Conservation (phyloP, 2,888 invertebrate genomes). For the Pteria penguin region DNA sequence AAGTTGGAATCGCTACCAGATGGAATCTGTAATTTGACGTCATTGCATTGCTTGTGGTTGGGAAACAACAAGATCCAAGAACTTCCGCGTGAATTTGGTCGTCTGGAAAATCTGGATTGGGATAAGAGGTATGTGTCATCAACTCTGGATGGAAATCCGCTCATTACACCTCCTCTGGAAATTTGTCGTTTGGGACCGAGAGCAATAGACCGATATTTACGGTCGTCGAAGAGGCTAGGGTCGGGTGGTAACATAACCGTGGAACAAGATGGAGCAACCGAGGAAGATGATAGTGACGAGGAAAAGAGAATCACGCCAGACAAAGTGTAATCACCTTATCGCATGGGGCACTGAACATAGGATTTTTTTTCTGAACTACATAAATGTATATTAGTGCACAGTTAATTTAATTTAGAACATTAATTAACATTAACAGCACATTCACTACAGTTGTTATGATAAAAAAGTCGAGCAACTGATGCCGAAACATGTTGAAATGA, state of each 20-base stretch:
- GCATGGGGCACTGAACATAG: too few species aligned
- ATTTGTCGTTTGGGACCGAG: slow-evolving; percentile 76
- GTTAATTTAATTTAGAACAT: too few species aligned
- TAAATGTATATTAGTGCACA: too few species aligned
- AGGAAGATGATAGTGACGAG: background rate
- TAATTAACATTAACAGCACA: too few species aligned
- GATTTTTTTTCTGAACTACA: too few species aligned
- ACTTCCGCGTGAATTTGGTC: slow-evolving; percentile 75
- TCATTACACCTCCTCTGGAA: slow-evolving; percentile 77
- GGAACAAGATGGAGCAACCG: background rate
- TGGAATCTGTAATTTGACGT: slow-evolving; percentile 73
- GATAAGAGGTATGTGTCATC: slow-evolving; percentile 73
- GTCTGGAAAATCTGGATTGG: slow-evolving; percentile 76
- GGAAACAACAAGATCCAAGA: slow-evolving; percentile 78
- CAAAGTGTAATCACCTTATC: too few species aligned
- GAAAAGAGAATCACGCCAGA: background rate
- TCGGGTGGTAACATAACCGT: background rate
- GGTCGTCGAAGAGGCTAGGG: background rate
- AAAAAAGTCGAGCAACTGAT: too few species aligned
- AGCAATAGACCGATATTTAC: slow-evolving; percentile 76
- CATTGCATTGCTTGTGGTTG: slow-evolving; percentile 80
- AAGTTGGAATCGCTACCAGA: slow-evolving; percentile 75
- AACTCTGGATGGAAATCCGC: slow-evolving; percentile 76
- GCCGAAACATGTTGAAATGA: too few species aligned
- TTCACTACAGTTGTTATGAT: too few species aligned